Base-by-base conservation (phyloP, 2,888 invertebrate species). In the Argyresthia goedartella region DNA sequence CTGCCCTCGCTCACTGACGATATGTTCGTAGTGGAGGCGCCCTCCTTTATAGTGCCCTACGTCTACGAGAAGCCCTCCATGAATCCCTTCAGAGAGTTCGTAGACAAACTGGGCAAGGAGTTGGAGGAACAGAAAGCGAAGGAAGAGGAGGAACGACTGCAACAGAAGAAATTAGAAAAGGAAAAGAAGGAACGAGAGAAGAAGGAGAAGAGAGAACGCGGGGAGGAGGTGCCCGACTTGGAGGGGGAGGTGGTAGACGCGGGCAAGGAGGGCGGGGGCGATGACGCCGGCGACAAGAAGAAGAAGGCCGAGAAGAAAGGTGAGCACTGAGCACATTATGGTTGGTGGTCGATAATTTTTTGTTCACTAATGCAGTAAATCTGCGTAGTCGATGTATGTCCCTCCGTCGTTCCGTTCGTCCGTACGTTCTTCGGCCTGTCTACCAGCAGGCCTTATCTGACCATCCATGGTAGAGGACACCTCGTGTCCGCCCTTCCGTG, bases 21-120 rank as follows among this genome's bases (percentile, higher is more conserved):
- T 64, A 96, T 96, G 93, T 96, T 93, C 73, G 95, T 96, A 10
- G 93, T 96, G 9, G 96, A 96, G 76, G 96, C 96, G 34, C 96
- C 96, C 7, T 96, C 95, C 16, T 96, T 96, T 69, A 95, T 96
- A 69, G 96, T 96, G 60, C 96, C 96, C 48, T 96, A 96, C 72
- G 95, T 96, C 16, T 96, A 96, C 76, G 96, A 96, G 72, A 96
- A 96, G 71, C 95, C 95, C 9, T 95, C 96, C 1, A 74, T 92
- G 6, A 91, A 92, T 64, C 92, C 93, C 53, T 89, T 96, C 57
- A 92, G 91, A 69, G 91, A 93, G 58, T 92, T 92, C 69, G 89
- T 94, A 35, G 86, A 86, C 39, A 87, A 89, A 61, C 79, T 92
- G 56, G 90, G 89, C 41, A 88, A 89, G 57, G 89, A 91, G 64